Base-by-base conservation (phyloP, 2,797 vertebrate genomes). In the Anabacerthia variegaticeps region DNA sequence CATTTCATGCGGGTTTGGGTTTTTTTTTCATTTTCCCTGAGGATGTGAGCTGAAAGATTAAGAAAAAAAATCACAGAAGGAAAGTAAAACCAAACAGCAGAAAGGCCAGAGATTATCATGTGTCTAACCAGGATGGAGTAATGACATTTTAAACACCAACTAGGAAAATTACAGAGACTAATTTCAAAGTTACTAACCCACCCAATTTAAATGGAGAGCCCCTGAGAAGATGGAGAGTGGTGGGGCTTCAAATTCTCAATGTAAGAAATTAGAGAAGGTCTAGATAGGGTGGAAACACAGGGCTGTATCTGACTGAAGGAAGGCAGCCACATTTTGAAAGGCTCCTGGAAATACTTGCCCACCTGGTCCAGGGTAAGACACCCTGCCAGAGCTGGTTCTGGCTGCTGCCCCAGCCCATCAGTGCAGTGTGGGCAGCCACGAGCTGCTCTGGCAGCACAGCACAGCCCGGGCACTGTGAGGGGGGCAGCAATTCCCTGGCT, bases 401-500 rank as follows among this genome's bases (percentile, higher is more conserved):
- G 16, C 63, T 76, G 59, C n/a, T n/a, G 17, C 28, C 34, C 7
- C 8, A 4, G 2, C 1, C 49, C 51, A 3, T 4, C 1, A 7
- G 32, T 27, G 18, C 18, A 7, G 12, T 0, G 4, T 6, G 2
- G 39, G 37, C 51, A 43, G 41, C 27, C 46, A 28, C 12, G 7
- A 36, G 26, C 58, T 6, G 36, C 73, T 23, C 41, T 11, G 1
- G 37, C 32, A 12, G 62, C 65, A n/a, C 39, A 67, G 51, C 6
- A 32, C 0, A 1, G 13, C 10, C n/a, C 0, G 1, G 15, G 12
- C 43, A 43, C 24, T 15, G 51, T 10, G 32, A n/a, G 55, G 41
- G 24, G 7, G 4, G 78, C 9, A 41, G 41, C 5, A 36, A 6
- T 48, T 36, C 26, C 5, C 23, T 8, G 14, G 8, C 4, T 62